These are phyloP conservation scores for Cantharis rufa DNA, from an alignment of 2,888 invertebrate species.

Conservation along the genomic window DNA sequence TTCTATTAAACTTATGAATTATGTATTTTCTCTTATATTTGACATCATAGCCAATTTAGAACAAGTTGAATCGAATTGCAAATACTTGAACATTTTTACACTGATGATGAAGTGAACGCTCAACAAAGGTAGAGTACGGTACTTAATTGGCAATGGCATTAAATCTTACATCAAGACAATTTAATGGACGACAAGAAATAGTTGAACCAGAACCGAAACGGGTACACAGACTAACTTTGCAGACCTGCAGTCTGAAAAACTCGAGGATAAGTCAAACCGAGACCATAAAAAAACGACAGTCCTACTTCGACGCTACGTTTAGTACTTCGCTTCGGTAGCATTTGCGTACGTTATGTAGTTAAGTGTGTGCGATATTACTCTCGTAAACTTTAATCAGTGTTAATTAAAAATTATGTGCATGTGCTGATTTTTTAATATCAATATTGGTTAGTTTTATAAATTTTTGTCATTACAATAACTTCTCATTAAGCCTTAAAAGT, in stretches of 20 bases:
- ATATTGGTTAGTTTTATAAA: not conserved
- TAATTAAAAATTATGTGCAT: not conserved
- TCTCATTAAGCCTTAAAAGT: not conserved
- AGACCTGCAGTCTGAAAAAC: constrained; percentile 23
- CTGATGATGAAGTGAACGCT: not conserved
- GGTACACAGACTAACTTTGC: not conserved
- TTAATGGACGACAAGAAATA: constrained; percentile 2
- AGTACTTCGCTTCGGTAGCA: not conserved
- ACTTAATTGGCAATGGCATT: not conserved
- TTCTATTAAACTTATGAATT: not conserved
- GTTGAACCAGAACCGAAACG: constrained; percentile 4
- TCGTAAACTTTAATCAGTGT: not conserved
- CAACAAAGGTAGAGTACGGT: not conserved
- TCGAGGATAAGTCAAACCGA: not conserved
- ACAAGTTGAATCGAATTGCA: not conserved
- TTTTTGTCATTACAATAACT: not conserved
- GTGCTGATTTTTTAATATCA: not conserved
- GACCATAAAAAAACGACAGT: constrained; percentile 3
- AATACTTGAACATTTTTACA: not conserved
- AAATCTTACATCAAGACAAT: not conserved
- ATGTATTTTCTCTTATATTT: not conserved
- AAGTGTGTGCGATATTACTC: not conserved
- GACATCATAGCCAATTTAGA: not conserved
- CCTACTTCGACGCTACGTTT: constrained; percentile 8
- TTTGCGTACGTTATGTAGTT: constrained; percentile 2